Evolutionary conservation across 2,888 invertebrate genomes (phyloP), one percentile per base, ranked within the genome.

Genomic region (Parnassius mnemosyne): DNA sequence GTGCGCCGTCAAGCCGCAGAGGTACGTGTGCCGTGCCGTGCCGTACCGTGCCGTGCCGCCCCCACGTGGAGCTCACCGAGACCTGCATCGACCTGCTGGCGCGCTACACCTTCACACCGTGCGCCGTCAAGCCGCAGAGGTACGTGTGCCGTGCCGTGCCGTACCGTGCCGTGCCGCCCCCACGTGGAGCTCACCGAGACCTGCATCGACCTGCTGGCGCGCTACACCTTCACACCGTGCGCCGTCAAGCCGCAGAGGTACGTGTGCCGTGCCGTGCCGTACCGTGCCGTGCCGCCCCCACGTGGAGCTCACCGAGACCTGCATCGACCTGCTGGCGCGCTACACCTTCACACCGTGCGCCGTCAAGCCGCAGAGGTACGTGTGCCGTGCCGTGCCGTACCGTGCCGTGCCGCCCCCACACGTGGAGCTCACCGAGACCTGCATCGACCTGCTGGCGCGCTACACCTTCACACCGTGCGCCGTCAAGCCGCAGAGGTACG

Each of bases 151-250:
- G 93, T 13, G 91, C 94, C 63, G 7, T 34, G 34, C 34, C 34
- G 93, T 13, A 90, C 94, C 63, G 7, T 34, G 34, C 34, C 34
- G 93, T 13, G 91, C 94, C 63, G 94, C 93, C 62, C 97, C 87
- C 98, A 98, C 85, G 94, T 95, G 72, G 98, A 98, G 86, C 93
- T 98, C 63, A 97, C 97, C 0, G 98, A 98, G 92, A 98, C 98
- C 20, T 98, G 97, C 84, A 95, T 97, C 66, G 98, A 87, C 79
- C 82, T 87, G 78, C 95, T 87, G 59, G 84, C 87, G 73, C 77
- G 87, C 3, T 87, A 87, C 81, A 77, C 87, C 13, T 49, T 49
- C 49, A 49, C 49, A 1, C 49, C 49, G 49, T 83, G 83, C 49
- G 49, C 5, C 49, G 84, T 85, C 74, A 82, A 82, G 71, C 86